Evolutionary conservation across 2,797 vertebrate species (phyloP).

Genomic region (Aplochiton taeniatus): DNA sequence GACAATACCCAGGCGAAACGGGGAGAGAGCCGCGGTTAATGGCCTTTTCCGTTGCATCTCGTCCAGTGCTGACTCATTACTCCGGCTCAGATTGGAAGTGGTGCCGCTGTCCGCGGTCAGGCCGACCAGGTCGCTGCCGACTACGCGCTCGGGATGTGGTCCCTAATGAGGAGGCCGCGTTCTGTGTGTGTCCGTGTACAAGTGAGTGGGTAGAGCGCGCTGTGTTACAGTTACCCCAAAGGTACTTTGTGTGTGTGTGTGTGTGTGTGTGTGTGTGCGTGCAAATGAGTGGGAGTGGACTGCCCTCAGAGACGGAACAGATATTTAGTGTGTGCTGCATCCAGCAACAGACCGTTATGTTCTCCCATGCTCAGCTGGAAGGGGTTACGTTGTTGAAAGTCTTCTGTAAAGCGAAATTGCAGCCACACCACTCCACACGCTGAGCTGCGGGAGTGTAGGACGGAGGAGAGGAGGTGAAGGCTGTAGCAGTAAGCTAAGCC

Average conservation of each 20-base stretch:
- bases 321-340: constrained; percentile 35
- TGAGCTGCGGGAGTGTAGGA: background rate
- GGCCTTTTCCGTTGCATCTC: constrained; percentile 26
- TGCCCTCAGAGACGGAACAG: constrained; percentile 38
- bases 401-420: too few relatives aligned
- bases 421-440: too few relatives aligned
- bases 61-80: constrained; percentile 57
- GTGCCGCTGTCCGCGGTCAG: constrained; percentile 59
- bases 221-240: too few relatives aligned
- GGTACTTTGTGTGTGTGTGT: background rate
- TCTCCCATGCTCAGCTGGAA: too few relatives aligned
- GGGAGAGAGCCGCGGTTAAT: constrained; percentile 41
- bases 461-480: background rate
- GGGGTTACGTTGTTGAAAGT: too few relatives aligned
- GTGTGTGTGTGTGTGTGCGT: background rate
- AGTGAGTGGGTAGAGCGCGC: background rate
- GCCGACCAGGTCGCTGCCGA: constrained; percentile 50
- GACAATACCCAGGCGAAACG: constrained; percentile 55
- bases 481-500: background rate
- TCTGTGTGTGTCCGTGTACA: constrained; percentile 2
- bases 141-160: constrained; percentile 51
- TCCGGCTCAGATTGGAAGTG: constrained; percentile 61
- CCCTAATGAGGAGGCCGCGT: constrained; percentile 63
- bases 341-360: too few relatives aligned
- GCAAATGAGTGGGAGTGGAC: constrained; percentile 29